These are phyloP conservation scores for Fundulus diaphanus DNA, from an alignment of 2,797 vertebrate species.

Conservation along the genomic window DNA sequence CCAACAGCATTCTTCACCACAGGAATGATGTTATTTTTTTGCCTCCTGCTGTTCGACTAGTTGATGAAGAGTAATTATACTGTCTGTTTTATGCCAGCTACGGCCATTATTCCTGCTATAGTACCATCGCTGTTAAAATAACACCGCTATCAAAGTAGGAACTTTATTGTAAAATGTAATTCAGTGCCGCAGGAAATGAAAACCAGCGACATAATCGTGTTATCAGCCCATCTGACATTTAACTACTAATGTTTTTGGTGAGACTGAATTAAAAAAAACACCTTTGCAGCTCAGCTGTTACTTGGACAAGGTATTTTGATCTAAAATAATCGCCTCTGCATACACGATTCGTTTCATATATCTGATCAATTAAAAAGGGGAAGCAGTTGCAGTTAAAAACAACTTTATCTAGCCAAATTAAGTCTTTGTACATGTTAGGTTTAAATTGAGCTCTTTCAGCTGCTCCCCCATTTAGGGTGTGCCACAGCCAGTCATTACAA, in stretches of 20 bases:
- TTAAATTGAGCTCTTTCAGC: too few species aligned
- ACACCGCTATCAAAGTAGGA: slow-evolving; percentile 9
- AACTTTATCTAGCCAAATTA: background rate
- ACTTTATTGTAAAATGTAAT: slow-evolving; percentile 9
- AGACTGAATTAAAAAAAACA: background rate
- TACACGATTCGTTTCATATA: background rate
- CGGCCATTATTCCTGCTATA: slow-evolving; percentile 28
- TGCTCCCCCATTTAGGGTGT: too few species aligned
- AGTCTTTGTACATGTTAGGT: background rate
- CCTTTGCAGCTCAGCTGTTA: background rate
- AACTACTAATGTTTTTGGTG: background rate
- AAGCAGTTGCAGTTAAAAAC: background rate
- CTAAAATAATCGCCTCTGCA: background rate
- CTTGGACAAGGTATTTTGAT: background rate
- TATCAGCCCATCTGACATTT: background rate
- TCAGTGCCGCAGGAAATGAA: background rate
- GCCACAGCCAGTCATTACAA: too few species aligned
- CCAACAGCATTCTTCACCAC: background rate
- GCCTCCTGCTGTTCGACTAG: slow-evolving; percentile 17
- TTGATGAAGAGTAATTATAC: slow-evolving; percentile 42
- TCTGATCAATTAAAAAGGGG: background rate
- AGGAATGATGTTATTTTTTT: slow-evolving; percentile 11
- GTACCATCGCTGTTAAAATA: background rate
- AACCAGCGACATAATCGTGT: background rate
- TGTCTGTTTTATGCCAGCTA: slow-evolving; percentile 24